Conservation (phyloP, 2,113 vertebrate genomes). For the Coturnix japonica region DNA sequence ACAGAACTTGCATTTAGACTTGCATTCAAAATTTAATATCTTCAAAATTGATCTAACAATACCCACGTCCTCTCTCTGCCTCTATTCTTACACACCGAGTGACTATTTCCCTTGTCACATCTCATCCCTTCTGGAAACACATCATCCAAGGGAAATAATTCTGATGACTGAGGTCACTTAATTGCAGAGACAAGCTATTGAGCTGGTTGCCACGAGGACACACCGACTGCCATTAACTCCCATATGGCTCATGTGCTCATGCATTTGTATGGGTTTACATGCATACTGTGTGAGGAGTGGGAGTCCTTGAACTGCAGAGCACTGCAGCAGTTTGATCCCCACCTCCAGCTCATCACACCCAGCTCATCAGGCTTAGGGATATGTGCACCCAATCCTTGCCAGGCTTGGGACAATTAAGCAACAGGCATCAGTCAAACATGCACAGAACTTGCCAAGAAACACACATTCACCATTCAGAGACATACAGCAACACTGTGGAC, state of each 20-base stretch:
- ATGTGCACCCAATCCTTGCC: not conserved
- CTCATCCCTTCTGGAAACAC: not conserved
- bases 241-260: conserved; percentile 2
- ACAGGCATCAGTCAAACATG: not conserved
- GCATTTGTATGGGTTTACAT: conserved; percentile 36
- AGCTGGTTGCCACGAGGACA: not conserved
- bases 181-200: not conserved
- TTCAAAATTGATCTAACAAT: not conserved
- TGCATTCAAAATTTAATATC: not conserved
- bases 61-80: not conserved
- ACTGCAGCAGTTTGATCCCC: not conserved
- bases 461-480: not conserved
- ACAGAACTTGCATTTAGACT: not conserved
- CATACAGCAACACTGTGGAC: not conserved
- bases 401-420: not conserved
- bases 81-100: not conserved
- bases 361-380: not conserved
- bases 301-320: not conserved
- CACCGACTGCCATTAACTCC: not conserved
- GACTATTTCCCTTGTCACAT: not conserved
- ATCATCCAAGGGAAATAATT: not conserved
- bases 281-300: conserved; percentile 5
- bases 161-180: not conserved
- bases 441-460: not conserved
- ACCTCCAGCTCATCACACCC: not conserved